These are phyloP conservation scores for Kryptolebias ocellatus DNA, from an alignment of 2,797 vertebrate species.

Conservation along the genomic window DNA sequence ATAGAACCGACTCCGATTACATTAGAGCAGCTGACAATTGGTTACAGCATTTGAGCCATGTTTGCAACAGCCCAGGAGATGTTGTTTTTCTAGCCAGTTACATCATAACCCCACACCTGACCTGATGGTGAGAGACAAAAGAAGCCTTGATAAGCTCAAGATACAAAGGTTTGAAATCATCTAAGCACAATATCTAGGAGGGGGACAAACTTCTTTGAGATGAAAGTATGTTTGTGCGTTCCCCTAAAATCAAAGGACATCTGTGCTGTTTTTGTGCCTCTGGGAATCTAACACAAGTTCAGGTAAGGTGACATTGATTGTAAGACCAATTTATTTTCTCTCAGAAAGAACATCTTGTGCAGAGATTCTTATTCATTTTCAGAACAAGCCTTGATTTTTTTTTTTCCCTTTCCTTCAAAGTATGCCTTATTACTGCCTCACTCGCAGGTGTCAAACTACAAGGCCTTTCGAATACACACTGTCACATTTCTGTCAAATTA, in stretches of 20 bases:
- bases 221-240: constrained; percentile 63
- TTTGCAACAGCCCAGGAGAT: constrained; percentile 45
- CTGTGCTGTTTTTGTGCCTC: constrained; percentile 46
- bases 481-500: constrained; percentile 75
- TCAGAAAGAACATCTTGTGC: constrained; percentile 69
- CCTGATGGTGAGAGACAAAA: constrained; percentile 60
- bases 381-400: constrained; percentile 77
- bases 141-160: constrained; percentile 55
- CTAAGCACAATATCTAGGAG: constrained; percentile 35
- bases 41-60: constrained; percentile 58
- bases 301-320: constrained; percentile 64
- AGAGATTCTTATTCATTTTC: constrained; percentile 47
- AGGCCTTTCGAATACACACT: constrained; percentile 63
- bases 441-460: constrained; percentile 75
- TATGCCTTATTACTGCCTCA: constrained; percentile 67
- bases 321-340: constrained; percentile 80
- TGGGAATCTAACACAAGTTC: constrained; percentile 54
- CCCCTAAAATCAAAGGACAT: constrained; percentile 67
- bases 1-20: constrained; percentile 54
- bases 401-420: constrained; percentile 79
- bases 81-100: constrained; percentile 33
- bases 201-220: constrained; percentile 61
- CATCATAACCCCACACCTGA: constrained; percentile 60
- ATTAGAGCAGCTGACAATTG: constrained; percentile 55
- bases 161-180: constrained; percentile 54